Base-by-base conservation (phyloP, 1,140 invertebrate species). In the Chrysoperla carnea region DNA sequence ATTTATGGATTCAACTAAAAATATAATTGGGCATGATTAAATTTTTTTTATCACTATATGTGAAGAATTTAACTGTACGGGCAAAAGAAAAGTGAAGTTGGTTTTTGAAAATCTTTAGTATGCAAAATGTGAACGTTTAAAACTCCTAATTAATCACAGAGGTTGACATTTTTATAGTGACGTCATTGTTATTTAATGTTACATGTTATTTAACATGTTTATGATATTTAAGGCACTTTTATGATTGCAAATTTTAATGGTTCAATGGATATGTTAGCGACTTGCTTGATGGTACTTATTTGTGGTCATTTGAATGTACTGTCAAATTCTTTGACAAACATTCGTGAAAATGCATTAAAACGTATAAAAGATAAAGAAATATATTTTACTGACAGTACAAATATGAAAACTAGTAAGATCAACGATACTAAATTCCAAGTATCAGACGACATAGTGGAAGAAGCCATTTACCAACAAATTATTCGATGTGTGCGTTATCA, bases 251-350 rank as follows among this genome's bases (percentile, higher is more conserved):
- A 48, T n/a, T 41, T 51, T 8, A 58, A 56, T 48, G 44, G 50
- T 4, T 50, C 50, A 13, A 43, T 56, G 8, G 55, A 60, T 48
- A 52, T 50, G 15, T 15, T 56, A n/a, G 46, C 48, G 6, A 48
- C 49, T 6, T 51, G 51, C 11, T 49, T 55, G 29, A 52, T 54
- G 0, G 50, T 47, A 37, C 42, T 54, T 31, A 46, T 48, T 13
- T 48, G 48, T 38, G 44, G 42, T 12, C 52, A 59, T 46, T 46
- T 55, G 15, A 39, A 56, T 47, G 50, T 59, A 13, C 44, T 54
- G 15, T 52, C 49, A 36, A 46, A 55, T 39, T 53, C 49, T 33
- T 41, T 58, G 1, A n/a, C 29, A 12, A 53, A 50, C 45, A 46
- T 47, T 3, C 17, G 41, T 43, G 6, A 11, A 37, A 23, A 45